Conservation (phyloP, 2,888 invertebrate genomes). For the Tenthredo amoena region DNA sequence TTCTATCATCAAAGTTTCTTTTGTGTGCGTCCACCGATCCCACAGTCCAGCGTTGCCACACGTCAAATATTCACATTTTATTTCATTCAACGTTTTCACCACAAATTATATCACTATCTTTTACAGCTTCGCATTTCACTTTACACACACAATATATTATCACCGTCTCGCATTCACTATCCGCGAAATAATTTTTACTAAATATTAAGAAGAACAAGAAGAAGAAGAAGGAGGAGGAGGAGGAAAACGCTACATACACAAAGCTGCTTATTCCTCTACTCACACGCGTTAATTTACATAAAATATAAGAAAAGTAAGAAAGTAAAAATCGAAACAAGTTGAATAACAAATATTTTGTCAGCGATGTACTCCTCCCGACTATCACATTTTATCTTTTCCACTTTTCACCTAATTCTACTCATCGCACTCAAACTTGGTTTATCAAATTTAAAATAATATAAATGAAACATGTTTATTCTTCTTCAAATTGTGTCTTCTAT, state of each 20-base stretch:
- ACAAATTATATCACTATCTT: background rate
- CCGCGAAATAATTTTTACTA: background rate
- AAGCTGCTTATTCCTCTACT: background rate
- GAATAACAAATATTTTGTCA: background rate
- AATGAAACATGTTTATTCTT: background rate
- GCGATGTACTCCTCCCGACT: background rate
- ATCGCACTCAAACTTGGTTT: background rate
- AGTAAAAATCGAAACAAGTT: background rate
- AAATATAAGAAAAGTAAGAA: background rate
- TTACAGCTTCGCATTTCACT: background rate
- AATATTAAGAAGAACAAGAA: background rate
- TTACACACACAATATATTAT: background rate
- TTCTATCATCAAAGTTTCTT: slow-evolving; percentile 56
- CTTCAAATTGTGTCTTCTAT: background rate
- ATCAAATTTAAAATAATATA: background rate
- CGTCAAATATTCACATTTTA: slow-evolving; percentile 26
- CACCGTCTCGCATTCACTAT: background rate
- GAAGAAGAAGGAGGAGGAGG: background rate
- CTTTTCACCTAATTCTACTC: background rate
- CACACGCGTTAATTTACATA: background rate
- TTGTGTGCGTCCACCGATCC: slow-evolving; percentile 59
- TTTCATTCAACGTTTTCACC: background rate
- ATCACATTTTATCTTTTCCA: background rate
- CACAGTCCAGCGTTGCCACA: slow-evolving; percentile 51
- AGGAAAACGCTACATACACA: background rate